Evolutionary conservation across 2,113 vertebrate species (phyloP).

Genomic region (Grus americana): DNA sequence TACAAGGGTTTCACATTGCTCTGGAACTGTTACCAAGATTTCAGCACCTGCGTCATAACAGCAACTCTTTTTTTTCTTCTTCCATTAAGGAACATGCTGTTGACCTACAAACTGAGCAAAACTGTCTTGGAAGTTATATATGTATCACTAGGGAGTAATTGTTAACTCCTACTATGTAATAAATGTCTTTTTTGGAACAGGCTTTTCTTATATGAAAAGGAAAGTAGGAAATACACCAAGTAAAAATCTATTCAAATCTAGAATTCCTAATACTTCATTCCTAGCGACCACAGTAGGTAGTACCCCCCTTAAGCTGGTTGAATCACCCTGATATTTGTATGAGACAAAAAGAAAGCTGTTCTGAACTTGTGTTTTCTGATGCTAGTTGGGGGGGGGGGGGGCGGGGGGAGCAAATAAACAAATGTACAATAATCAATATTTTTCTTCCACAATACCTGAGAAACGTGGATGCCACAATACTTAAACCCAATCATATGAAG

Average conservation of each 20-base stretch:
- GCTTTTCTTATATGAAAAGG: neutral
- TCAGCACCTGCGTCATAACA: neutral
- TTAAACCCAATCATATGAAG: neutral
- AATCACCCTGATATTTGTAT: neutral
- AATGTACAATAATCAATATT: neutral
- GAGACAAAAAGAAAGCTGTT: neutral
- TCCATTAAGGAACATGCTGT: neutral
- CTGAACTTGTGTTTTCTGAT: neutral
- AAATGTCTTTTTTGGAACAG: neutral
- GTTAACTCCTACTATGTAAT: neutral
- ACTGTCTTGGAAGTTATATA: neutral
- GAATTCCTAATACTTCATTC: neutral
- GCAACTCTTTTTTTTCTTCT: neutral
- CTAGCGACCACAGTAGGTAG: neutral
- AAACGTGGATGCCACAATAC: neutral
- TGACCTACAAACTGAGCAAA: neutral
- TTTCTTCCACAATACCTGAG: neutral
- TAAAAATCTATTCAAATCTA: neutral
- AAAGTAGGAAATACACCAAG: neutral
- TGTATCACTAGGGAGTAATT: slow-evolving; percentile 25
- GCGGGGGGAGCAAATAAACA: too few species aligned
- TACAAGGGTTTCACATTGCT: neutral
- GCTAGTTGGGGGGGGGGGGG: neutral
- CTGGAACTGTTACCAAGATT: neutral
- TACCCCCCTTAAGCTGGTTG: neutral